Evolutionary conservation across 2,797 vertebrate genomes (phyloP), one percentile per base, ranked within the genome.

Genomic region (Lophius americanus): DNA sequence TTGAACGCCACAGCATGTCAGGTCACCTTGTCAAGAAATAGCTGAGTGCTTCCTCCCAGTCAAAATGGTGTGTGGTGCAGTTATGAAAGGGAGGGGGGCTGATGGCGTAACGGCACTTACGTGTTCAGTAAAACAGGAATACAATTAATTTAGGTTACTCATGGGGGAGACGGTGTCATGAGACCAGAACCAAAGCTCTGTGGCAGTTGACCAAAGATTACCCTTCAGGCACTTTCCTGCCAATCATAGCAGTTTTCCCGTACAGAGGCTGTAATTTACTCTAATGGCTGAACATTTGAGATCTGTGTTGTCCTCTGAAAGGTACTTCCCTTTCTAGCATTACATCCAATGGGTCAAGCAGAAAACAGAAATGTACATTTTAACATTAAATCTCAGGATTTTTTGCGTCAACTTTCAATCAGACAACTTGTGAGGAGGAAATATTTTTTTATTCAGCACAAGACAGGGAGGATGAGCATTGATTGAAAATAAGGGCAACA

Each of bases 1-100:
- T 23, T 23, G 23, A 23, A 23, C 23, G 23, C 23, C 23, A 23
- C 78, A 70, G 62, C 59, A 11, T 3, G 23, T 80, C 57, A 44
- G 82, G 85, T 92, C 82, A 88, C 89, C 81, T 88, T 89, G 88
- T 82, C 74, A 81, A 72, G 60, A 82, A 76, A 79, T 55, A 76
- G 60, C 78, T 55, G 72, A 88, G 67, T 70, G 63, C 71, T 78
- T 85, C 79, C 73, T 79, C 70, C 12, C 55, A 48, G 73, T 75
- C 57, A 51, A 79, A 73, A 73, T 9, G 52, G 56, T 50, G 51
- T 12, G 9, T 35, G 42, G 68, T 49, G 61, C 60, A 51, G 68
- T 61, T 70, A 75, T 46, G 57, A 58, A 51, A 9, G 13, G 48
- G 4, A 43, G 33, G 47, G 55, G 70, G 65, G 41, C 42, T 48